Percentiles rank a stretch among this genome's conserved stretches.
Evolutionary conservation across 2,797 vertebrate genomes (phyloP).

Genomic region (Rhincodon typus): DNA sequence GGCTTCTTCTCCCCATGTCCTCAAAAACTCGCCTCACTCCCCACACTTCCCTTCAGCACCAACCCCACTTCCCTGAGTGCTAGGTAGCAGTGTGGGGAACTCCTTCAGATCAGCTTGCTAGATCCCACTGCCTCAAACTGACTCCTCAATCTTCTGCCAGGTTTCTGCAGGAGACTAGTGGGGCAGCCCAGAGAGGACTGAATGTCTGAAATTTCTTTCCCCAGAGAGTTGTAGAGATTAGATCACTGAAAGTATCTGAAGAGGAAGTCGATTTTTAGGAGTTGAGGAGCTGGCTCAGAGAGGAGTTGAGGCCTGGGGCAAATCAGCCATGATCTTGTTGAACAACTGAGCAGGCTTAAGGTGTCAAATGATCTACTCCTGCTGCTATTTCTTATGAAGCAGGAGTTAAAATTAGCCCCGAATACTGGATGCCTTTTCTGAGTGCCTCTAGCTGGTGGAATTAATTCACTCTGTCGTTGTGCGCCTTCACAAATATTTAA

Average conservation of each 20-base stretch:
- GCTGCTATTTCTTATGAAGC: background rate
- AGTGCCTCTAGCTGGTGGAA: background rate
- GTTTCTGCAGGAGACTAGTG: background rate
- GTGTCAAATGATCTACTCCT: too few species aligned
- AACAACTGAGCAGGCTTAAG: too few species aligned
- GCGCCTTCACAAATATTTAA: conserved; percentile 33
- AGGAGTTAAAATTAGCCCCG: background rate
- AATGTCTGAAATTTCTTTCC: too few species aligned
- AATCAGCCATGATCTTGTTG: too few species aligned
- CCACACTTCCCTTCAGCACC: background rate
- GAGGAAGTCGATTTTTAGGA: too few species aligned
- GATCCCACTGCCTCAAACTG: background rate
- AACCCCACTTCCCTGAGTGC: background rate
- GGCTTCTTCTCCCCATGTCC: too few species aligned
- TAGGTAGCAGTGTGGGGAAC: background rate
- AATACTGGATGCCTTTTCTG: background rate
- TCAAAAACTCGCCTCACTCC: background rate
- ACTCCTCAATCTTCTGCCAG: background rate
- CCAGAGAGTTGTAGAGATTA: too few species aligned
- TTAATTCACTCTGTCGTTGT: conserved; percentile 1
- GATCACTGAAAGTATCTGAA: too few species aligned
- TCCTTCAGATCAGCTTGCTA: background rate
- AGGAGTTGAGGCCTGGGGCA: too few species aligned
- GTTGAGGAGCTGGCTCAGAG: too few species aligned
- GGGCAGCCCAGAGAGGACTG: too few species aligned